A percentile compares a stretch with the other conserved stretches of the same genome.
phyloP scores from a whole-genome alignment of 2,888 invertebrate species.

The Clostera curtula region DNA sequence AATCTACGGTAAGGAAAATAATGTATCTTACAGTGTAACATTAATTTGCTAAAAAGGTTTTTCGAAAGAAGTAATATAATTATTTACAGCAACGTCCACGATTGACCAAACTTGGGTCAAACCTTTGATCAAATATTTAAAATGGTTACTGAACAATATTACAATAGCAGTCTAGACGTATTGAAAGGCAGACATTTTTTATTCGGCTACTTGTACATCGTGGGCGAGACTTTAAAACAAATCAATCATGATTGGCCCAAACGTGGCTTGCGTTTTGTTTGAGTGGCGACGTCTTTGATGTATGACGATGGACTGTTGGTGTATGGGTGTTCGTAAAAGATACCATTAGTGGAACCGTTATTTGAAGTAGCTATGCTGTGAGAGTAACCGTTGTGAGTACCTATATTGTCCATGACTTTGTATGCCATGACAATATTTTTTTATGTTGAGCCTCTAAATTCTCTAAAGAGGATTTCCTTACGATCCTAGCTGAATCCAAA shows the following conservation, averaged over 20 bases:
- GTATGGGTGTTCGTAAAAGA: constrained; percentile 1
- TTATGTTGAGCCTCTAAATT: no score
- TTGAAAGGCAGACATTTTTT: constrained; percentile 50
- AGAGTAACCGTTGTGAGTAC: not conserved
- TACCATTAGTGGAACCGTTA: constrained; percentile 2
- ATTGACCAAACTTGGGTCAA: constrained; percentile 6
- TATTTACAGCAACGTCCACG: not conserved
- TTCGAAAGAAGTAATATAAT: not conserved
- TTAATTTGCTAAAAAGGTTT: not conserved
- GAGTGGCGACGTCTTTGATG: constrained; percentile 11
- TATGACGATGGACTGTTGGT: constrained; percentile 2
- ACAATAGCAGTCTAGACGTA: constrained; percentile 53
- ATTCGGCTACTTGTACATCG: constrained; percentile 34
- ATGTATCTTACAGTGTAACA: no score
- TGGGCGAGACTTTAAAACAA: constrained; percentile 40
- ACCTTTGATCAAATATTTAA: constrained; percentile 16
- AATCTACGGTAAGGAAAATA: no score
- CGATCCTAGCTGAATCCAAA: no score
- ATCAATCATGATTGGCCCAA: constrained; percentile 37
- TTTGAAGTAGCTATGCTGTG: constrained; percentile 2
- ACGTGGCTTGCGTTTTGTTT: constrained; percentile 12
- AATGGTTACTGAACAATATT: constrained; percentile 25
- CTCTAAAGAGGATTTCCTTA: no score
- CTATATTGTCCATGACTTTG: not conserved
- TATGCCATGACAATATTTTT: no score